A percentile compares a stretch with the other conserved stretches of the same genome.
phyloP scores from a whole-genome alignment of 2,113 vertebrate genomes.

The Alexandromys fortis region DNA sequence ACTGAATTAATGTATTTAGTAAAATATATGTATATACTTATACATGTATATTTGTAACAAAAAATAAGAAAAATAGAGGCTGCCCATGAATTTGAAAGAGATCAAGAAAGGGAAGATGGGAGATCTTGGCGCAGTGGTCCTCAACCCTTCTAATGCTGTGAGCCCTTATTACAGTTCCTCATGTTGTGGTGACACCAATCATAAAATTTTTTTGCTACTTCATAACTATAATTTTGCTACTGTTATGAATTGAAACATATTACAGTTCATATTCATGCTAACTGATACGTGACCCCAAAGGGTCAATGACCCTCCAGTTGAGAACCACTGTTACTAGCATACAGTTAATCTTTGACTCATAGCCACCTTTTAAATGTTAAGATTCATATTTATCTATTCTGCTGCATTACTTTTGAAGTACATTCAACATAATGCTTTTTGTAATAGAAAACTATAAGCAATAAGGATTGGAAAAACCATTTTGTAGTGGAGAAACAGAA shows the following conservation, averaged over 20 bases:
- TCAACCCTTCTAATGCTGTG: neutral
- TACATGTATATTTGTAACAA: neutral
- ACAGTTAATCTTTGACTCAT: neutral
- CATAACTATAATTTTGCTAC: neutral
- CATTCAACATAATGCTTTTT: neutral
- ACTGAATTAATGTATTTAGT: neutral
- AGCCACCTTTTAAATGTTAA: neutral
- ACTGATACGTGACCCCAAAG: neutral
- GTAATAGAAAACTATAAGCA: neutral
- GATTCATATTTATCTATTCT: neutral
- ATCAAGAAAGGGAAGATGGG: neutral
- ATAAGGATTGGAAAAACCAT: neutral
- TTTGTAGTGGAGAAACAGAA: neutral
- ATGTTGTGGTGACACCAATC: neutral
- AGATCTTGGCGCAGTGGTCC: neutral
- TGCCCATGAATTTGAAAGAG: neutral
- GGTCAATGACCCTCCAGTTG: neutral
- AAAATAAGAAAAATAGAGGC: neutral
- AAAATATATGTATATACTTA: neutral
- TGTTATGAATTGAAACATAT: too few relatives aligned
- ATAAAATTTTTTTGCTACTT: neutral
- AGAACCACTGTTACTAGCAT: neutral
- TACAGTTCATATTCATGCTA: neutral
- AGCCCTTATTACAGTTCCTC: neutral
- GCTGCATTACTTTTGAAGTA: neutral